Conservation (phyloP, 2,797 vertebrate species). For the Pelobates cultripes region DNA sequence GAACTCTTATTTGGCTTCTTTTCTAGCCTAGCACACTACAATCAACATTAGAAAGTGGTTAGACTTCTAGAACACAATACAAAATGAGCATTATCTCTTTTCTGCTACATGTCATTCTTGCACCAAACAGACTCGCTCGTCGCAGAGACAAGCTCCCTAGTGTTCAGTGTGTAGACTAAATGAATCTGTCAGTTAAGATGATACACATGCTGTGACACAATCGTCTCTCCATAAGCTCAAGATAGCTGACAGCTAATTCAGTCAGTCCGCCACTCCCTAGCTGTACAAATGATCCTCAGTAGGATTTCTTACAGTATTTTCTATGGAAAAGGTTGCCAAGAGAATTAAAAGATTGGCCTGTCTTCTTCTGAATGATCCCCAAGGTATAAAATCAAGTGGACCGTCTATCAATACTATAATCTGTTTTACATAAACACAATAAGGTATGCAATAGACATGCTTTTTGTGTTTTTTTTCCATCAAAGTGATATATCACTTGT, state of each 20-base stretch:
- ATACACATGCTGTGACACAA: slow-evolving; percentile 1
- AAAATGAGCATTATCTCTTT: slow-evolving; percentile 19
- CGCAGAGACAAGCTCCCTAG: slow-evolving; percentile 2
- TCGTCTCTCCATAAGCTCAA: not conserved
- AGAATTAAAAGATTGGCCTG: no score
- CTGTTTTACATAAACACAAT: no score
- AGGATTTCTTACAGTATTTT: not conserved
- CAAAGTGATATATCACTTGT: no score
- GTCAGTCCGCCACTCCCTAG: slow-evolving; percentile 5
- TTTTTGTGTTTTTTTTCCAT: no score
- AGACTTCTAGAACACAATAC: slow-evolving; percentile 31
- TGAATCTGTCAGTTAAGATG: slow-evolving; percentile 17
- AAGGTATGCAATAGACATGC: no score
- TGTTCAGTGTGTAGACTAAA: not conserved
- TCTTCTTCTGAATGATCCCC: no score
- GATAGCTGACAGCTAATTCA: slow-evolving; percentile 20
- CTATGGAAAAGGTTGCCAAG: not conserved
- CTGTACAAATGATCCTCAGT: slow-evolving; percentile 6
- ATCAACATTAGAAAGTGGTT: slow-evolving; percentile 3
- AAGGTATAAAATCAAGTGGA: no score
- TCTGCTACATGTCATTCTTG: slow-evolving; percentile 27
- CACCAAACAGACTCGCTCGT: slow-evolving; percentile 18
- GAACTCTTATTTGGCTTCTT: slow-evolving; percentile 40
- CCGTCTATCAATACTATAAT: no score
- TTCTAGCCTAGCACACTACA: not conserved